Conservation (phyloP, 2,888 invertebrate species). For the Andrena praecox region DNA sequence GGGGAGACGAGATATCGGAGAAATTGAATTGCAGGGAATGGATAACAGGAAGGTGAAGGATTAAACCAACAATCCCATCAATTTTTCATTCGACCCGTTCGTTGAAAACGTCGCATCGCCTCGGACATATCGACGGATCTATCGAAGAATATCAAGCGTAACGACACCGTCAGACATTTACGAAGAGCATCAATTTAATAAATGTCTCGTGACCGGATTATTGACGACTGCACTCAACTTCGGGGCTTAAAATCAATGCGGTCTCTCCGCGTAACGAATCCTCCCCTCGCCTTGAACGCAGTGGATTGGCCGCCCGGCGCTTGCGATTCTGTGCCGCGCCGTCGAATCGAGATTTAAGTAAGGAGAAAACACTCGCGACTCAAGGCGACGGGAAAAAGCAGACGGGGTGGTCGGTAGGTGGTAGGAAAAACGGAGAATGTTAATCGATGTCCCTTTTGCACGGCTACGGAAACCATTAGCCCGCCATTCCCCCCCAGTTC, state of each 20-base stretch:
- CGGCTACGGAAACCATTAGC: slow-evolving; percentile 56
- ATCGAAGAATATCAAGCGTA: slow-evolving; percentile 28
- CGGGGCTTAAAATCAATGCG: slow-evolving; percentile 29
- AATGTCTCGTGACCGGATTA: slow-evolving; percentile 3
- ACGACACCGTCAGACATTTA: slow-evolving; percentile 23
- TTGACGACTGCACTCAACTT: slow-evolving; percentile 4
- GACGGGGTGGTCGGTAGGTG: neutral
- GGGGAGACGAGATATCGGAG: neutral
- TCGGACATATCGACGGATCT: slow-evolving; percentile 40
- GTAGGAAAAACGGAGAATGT: slow-evolving; percentile 43
- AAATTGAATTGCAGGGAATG: neutral
- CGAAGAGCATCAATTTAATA: slow-evolving; percentile 32
- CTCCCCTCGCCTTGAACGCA: neutral
- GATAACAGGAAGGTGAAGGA: neutral
- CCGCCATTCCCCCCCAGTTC: slow-evolving; percentile 9
- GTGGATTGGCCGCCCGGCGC: neutral
- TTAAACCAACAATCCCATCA: slow-evolving; percentile 3
- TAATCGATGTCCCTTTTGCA: slow-evolving; percentile 61
- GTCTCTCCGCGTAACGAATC: neutral
- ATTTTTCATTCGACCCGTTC: slow-evolving; percentile 25
- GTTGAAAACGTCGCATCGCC: neutral
- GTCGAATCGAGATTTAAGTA: neutral
- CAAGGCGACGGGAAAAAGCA: neutral
- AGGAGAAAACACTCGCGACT: slow-evolving; percentile 5
- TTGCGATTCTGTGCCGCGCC: too few species aligned